phyloP scores from a whole-genome alignment of 2,797 vertebrate species.

The Crenichthys baileyi region DNA sequence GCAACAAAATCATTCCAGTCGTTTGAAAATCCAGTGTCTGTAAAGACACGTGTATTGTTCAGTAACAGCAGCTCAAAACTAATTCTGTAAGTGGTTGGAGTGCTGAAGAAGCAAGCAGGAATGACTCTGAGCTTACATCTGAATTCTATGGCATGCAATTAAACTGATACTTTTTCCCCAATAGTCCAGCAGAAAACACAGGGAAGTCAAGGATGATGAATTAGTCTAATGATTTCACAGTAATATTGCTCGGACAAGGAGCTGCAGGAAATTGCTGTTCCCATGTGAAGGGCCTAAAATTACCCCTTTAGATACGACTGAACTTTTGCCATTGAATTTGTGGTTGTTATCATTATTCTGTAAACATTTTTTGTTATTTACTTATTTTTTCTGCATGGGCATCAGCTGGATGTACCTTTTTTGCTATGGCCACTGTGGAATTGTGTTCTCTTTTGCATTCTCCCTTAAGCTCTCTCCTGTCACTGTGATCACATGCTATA shows the following conservation, averaged over 20 bases:
- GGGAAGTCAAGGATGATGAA: conserved; percentile 79
- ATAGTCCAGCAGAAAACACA: conserved; percentile 71
- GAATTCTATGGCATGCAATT: conserved; percentile 74
- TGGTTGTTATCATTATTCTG: conserved; percentile 61
- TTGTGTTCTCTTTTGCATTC: conserved; percentile 55
- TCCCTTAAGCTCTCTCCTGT: conserved; percentile 60
- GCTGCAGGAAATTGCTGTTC: conserved; percentile 78
- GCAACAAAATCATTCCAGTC: conserved; percentile 54
- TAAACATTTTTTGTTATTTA: conserved; percentile 29
- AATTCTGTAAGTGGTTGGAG: conserved; percentile 51
- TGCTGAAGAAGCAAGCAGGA: conserved; percentile 48
- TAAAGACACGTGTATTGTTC: conserved; percentile 48
- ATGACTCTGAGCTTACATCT: conserved; percentile 58
- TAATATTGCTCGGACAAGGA: conserved; percentile 74
- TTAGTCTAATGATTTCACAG: conserved; percentile 79
- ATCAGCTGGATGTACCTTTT: conserved; percentile 48
- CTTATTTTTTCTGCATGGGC: conserved; percentile 47
- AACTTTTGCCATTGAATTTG: conserved; percentile 71
- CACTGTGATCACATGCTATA: conserved; percentile 78
- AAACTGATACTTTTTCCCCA: conserved; percentile 63
- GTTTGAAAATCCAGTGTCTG: conserved; percentile 50
- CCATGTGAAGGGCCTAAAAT: conserved; percentile 74
- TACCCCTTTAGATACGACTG: conserved; percentile 70
- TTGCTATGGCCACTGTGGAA: conserved; percentile 32
- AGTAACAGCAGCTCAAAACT: conserved; percentile 47